Percentiles rank a stretch among this genome's conserved stretches.
These are phyloP conservation scores for Tricholauxania praeusta DNA, from an alignment of 2,888 invertebrate species.

Conservation along the genomic window DNA sequence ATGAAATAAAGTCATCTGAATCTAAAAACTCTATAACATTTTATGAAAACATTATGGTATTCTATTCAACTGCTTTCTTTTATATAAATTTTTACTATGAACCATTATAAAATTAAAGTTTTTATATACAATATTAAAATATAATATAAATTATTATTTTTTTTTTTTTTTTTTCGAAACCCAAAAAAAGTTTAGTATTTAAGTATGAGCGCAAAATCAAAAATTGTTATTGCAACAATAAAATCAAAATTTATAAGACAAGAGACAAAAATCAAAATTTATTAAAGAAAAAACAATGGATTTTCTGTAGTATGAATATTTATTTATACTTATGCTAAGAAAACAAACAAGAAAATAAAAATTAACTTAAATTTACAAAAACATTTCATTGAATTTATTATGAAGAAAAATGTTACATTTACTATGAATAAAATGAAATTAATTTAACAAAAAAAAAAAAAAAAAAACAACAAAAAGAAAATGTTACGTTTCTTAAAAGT, in stretches of 20 bases:
- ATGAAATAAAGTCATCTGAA: no score
- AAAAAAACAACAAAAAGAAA: conserved; percentile 23
- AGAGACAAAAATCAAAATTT: conserved; percentile 30
- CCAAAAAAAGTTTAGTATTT: conserved; percentile 43
- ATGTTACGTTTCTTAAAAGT: conserved; percentile 19
- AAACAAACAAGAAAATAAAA: conserved; percentile 26
- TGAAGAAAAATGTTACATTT: conserved; percentile 33
- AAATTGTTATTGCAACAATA: conserved; percentile 37
- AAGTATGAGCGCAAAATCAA: conserved; percentile 53
- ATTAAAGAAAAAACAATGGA: conserved; percentile 39
- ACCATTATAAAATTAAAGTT: no score
- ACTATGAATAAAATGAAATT: conserved; percentile 12
- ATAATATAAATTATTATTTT: not conserved
- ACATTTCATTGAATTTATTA: conserved; percentile 41
- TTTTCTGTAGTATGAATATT: not conserved
- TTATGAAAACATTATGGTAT: no score
- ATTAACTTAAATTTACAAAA: conserved; percentile 47
- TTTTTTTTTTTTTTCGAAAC: conserved; percentile 5
- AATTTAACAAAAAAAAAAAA: conserved; percentile 24
- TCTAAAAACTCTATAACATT: no score
- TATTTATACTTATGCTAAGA: not conserved
- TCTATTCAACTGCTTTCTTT: no score
- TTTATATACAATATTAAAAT: no score
- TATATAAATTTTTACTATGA: no score
- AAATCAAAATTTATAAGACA: conserved; percentile 27